A percentile compares a stretch with the other conserved stretches of the same genome.
Conservation (phyloP, 2,888 invertebrate genomes). For the Drosophila peninsularis region DNA sequence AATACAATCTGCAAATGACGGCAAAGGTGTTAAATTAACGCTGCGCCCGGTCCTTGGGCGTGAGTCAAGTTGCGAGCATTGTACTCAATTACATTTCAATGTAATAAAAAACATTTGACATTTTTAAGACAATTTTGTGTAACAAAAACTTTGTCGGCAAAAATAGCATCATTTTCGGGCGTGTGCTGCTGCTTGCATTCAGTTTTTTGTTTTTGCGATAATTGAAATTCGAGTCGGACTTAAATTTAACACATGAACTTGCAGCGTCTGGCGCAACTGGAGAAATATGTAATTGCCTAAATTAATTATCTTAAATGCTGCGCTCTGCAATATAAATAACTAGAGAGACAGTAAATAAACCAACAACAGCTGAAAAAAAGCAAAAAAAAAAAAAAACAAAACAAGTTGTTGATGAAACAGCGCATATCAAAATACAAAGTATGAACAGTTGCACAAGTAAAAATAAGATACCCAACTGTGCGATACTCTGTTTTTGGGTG, state of each 20-base stretch:
- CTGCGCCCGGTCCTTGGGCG: not conserved
- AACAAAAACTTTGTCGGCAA: not conserved
- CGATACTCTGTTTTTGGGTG: slow-evolving; percentile 17
- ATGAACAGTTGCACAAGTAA: not conserved
- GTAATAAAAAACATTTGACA: slow-evolving; percentile 10
- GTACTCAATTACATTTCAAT: slow-evolving; percentile 8
- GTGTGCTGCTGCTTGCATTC: not conserved
- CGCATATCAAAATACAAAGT: slow-evolving; percentile 15
- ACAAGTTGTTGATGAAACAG: slow-evolving; percentile 40
- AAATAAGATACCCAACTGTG: not conserved
- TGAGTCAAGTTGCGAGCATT: slow-evolving; percentile 8
- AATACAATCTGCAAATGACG: not conserved
- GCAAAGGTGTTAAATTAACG: not conserved
- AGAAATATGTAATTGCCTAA: slow-evolving; percentile 40
- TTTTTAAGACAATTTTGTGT: not conserved
- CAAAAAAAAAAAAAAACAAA: slow-evolving; percentile 4
- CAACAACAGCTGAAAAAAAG: slow-evolving; percentile 1
- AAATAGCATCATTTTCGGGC: not conserved
- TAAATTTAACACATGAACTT: slow-evolving; percentile 4
- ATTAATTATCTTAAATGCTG: slow-evolving; percentile 69
- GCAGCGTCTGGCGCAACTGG: not conserved
- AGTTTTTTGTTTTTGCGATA: not conserved
- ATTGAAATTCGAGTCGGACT: not conserved
- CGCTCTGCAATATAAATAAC: slow-evolving; percentile 50
- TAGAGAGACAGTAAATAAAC: slow-evolving; percentile 32